Evolutionary conservation across 1,140 invertebrate genomes (phyloP).

Genomic region (Ceratoteleas bidentatus): DNA sequence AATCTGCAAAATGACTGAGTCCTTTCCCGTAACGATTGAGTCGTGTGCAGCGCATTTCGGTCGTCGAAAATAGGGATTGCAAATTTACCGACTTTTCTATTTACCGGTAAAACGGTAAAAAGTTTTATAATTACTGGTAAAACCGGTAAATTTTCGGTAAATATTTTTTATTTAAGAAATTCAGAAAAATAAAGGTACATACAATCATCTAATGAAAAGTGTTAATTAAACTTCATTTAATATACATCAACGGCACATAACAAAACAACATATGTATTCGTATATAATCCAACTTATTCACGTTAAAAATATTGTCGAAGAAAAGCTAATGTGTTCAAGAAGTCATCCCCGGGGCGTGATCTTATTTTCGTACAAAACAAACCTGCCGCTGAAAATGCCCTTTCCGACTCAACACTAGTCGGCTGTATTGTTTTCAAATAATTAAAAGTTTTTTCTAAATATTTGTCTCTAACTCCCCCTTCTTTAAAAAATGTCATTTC

Average conservation of each 20-base stretch:
- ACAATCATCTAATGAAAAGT: background rate
- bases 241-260: no score
- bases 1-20: no score
- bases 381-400: constrained; percentile 22
- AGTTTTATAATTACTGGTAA: background rate
- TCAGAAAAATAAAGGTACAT: background rate
- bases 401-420: constrained; percentile 30
- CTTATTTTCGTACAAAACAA: constrained; percentile 27
- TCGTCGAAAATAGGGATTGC: constrained; percentile 1
- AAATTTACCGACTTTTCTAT: background rate
- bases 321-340: constrained; percentile 14
- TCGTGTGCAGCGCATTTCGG: no score
- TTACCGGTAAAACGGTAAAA: background rate
- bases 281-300: background rate
- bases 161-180: background rate
- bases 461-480: constrained; percentile 15
- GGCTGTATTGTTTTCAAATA: constrained; percentile 20
- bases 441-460: constrained; percentile 12
- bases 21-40: no score
- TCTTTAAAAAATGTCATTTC: constrained; percentile 12
- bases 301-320: constrained; percentile 6
- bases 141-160: background rate
- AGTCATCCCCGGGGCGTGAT: constrained; percentile 8
- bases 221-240: no score
- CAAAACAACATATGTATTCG: background rate